Evolutionary conservation across 2,113 vertebrate species (phyloP), one percentile per base, ranked within the genome.

Genomic region (Pelmatolapia mariae): DNA sequence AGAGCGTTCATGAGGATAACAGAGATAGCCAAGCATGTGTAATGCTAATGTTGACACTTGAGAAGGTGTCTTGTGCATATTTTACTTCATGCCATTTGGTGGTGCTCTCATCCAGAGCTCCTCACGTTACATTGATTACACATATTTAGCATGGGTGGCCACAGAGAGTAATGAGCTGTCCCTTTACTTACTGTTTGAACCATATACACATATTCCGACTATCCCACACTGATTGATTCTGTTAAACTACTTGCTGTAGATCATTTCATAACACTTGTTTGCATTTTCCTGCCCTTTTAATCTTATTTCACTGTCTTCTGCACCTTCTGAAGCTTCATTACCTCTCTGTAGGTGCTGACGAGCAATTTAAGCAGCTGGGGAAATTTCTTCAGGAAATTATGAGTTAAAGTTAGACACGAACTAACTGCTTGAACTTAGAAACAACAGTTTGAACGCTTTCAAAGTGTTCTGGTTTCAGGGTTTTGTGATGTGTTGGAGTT

Each of bases 131-230:
- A 38, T n/a, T 43, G 56, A 84, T 59, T 85, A n/a, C 73, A 59
- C 86, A 80, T 66, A 90, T 86, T 80, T 54, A 66, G 66, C 71
- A 78, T 93, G 87, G 88, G 89, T 90, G 91, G 90, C 79, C 92
- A 19, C 80, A 61, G 83, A 81, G 79, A 86, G 81, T 91, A 89
- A 87, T 66, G 38, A 89, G 85, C 63, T 54, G 56, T 87, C 26
- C 66, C 16, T 85, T 45, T 22, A 80, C 73, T n/a, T 53, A 36
- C 61, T 83, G 52, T 53, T 87, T 83, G 89, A 88, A 87, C 7
- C 40, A n/a, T 16, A 33, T 61, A 18, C 31, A 13, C 45, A 61
- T 16, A 52, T 82, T 1, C 43, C 13, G 47, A 45, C 33, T 80
- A 36, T 89, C 52, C 79, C 24, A 80, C 73, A 66, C 57, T 43